These are phyloP conservation scores for Drosophila orena DNA, from an alignment of 1,140 invertebrate species.

Conservation along the genomic window DNA sequence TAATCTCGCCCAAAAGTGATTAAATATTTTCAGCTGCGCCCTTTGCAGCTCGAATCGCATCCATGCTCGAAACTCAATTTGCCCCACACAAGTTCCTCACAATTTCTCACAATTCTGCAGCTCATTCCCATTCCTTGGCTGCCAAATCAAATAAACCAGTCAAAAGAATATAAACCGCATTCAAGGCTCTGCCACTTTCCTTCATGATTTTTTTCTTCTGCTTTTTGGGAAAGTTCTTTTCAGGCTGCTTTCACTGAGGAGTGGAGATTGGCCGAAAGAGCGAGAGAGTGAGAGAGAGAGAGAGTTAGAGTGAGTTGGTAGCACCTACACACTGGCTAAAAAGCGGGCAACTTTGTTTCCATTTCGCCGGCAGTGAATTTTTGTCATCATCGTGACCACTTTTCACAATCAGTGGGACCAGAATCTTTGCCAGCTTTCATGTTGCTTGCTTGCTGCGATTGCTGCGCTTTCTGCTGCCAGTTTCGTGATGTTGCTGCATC, in stretches of 20 bases:
- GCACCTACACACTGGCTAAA: conserved; percentile 34
- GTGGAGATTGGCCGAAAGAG: conserved; percentile 5
- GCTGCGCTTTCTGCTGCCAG: conserved; percentile 49
- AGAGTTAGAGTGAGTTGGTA: conserved; percentile 28
- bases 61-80: conserved; percentile 68
- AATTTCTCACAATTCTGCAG: conserved; percentile 50
- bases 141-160: conserved; percentile 76
- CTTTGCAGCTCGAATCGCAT: conserved; percentile 7
- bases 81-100: conserved; percentile 51
- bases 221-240: conserved; percentile 62
- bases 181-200: conserved; percentile 30
- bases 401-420: conserved; percentile 72
- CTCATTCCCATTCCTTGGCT: conserved; percentile 22
- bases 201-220: neutral
- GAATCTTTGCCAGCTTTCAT: conserved; percentile 57
- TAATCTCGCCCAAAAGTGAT: conserved; percentile 25
- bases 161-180: conserved; percentile 74
- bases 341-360: conserved; percentile 70
- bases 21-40: conserved; percentile 6
- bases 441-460: conserved; percentile 37
- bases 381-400: conserved; percentile 77
- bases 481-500: conserved; percentile 40
- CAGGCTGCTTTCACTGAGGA: conserved; percentile 38
- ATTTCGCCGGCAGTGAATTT: conserved; percentile 78
- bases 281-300: neutral